Percentiles rank a stretch among this genome's conserved stretches.
These are phyloP conservation scores for Saturnia japonica DNA, from an alignment of 2,888 invertebrate species.

Conservation along the genomic window DNA sequence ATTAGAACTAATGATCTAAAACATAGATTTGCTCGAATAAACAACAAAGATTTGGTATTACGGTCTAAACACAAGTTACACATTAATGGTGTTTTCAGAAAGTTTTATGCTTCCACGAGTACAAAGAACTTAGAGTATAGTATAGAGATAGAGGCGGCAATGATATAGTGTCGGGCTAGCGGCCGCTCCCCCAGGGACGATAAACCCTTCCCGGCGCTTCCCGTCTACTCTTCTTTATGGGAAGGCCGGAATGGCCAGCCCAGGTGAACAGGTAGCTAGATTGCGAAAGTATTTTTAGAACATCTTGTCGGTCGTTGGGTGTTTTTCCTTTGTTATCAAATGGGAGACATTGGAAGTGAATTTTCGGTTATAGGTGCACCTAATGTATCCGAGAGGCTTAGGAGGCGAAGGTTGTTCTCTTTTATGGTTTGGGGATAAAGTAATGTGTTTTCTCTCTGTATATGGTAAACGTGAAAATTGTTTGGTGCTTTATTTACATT, in stretches of 20 bases:
- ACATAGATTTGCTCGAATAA: conserved; percentile 35
- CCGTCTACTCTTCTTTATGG: conserved; percentile 81
- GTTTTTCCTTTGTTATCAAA: conserved; percentile 81
- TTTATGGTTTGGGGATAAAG: conserved; percentile 47
- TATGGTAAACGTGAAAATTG: conserved; percentile 30
- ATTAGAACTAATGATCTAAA: neutral
- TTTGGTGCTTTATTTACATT: conserved; percentile 21
- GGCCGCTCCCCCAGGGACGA: conserved; percentile 77
- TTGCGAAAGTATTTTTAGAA: conserved; percentile 80
- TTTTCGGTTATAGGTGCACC: conserved; percentile 61
- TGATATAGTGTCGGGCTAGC: conserved; percentile 80
- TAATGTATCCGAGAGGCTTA: conserved; percentile 61
- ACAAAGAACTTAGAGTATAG: conserved; percentile 65
- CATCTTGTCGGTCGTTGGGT: conserved; percentile 77
- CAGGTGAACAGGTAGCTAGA: conserved; percentile 80
- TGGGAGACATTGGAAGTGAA: conserved; percentile 67
- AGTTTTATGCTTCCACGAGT: conserved; percentile 60
- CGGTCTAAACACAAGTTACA: conserved; percentile 41
- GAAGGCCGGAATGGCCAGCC: conserved; percentile 78
- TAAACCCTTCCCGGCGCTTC: conserved; percentile 79
- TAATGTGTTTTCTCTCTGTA: conserved; percentile 35
- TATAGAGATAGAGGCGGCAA: conserved; percentile 74
- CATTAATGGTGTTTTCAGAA: conserved; percentile 61
- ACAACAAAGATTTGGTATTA: conserved; percentile 37
- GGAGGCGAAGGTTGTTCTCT: conserved; percentile 45